Evolutionary conservation across 2,888 invertebrate species (phyloP), one percentile per base, ranked within the genome.

Genomic region (Silvanus unidentatus): DNA sequence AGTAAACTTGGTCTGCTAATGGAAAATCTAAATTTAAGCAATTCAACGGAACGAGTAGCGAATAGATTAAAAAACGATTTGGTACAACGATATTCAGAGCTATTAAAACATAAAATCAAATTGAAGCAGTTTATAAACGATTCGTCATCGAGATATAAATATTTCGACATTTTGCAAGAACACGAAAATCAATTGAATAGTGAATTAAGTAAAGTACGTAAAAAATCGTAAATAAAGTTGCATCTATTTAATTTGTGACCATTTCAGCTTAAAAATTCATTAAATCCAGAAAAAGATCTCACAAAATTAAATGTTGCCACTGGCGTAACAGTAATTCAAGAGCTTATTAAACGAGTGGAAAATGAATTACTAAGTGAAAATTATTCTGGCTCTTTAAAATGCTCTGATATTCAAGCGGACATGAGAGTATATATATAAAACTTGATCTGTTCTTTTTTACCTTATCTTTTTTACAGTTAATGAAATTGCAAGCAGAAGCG

Each of bases 321-420:
- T 5, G 61, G 67, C 29, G 41, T 71, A 35, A 53, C 60, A 12
- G 58, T 65, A 6, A 60, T 69, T 45, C 64, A 71, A 41, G 57
- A 59, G 30, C 50, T 69, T 38, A 66, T 71, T 32, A 44, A 62
- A 30, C 60, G 60, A 54, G 59, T 70, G 11, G 65, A 70, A 51
- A 36, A 53, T 5, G 67, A 66, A 47, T 53, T 71, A 16, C 4
- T 22, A 8, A 8, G 8, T 22, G 22, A 22, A 22, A 3, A 32
- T 5, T 8, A 3, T 32, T 12, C 4, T 32, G 13, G 32, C n/a
- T 8, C 3, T 9, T n/a, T 12, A 9, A 12, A n/a, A 12, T n/a
- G n/a, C 5, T 4, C 3, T 5, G 32, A 32, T 5, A 9, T 4
- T n/a, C n/a, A 32, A 32, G n/a, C 3, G 4, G 32, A 32, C n/a